These are phyloP conservation scores for Amblyopsis hoosieri DNA, from an alignment of 2,797 vertebrate species.

Conservation along the genomic window DNA sequence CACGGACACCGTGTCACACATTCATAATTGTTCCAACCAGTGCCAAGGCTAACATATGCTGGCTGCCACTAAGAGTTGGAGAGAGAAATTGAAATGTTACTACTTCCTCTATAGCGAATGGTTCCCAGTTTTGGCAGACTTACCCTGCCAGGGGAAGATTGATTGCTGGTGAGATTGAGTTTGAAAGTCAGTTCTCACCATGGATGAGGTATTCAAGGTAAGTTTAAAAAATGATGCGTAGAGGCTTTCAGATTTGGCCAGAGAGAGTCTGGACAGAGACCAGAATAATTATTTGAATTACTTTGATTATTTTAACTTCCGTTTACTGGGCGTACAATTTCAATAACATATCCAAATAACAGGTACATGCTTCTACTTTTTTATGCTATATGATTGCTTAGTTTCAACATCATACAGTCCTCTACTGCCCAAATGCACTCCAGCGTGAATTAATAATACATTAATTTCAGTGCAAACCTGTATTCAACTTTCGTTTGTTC, in stretches of 20 bases:
- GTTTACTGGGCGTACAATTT: conserved; percentile 56
- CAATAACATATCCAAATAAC: conserved; percentile 17
- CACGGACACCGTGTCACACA: conserved; percentile 34
- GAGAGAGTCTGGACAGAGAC: conserved; percentile 52
- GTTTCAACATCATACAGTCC: too few species aligned
- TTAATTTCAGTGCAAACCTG: too few species aligned
- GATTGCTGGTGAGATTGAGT: conserved; percentile 71
- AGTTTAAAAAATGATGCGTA: conserved; percentile 70
- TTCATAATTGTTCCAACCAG: conserved; percentile 55
- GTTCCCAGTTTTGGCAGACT: conserved; percentile 61
- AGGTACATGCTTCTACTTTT: background rate
- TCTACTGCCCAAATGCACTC: too few species aligned
- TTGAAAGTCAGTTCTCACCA: conserved; percentile 69
- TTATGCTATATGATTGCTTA: conserved; percentile 33
- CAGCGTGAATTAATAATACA: too few species aligned
- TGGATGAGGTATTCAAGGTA: conserved; percentile 67
- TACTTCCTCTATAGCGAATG: conserved; percentile 57
- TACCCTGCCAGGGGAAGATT: conserved; percentile 68
- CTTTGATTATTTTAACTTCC: conserved; percentile 24
- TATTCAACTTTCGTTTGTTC: too few species aligned
- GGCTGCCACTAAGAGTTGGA: conserved; percentile 64
- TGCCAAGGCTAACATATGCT: conserved; percentile 65
- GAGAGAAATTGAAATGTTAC: conserved; percentile 72
- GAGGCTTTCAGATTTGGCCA: conserved; percentile 64
- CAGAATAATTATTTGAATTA: conserved; percentile 40